phyloP scores from a whole-genome alignment of 2,113 vertebrate genomes.

The Scomber japonicus region DNA sequence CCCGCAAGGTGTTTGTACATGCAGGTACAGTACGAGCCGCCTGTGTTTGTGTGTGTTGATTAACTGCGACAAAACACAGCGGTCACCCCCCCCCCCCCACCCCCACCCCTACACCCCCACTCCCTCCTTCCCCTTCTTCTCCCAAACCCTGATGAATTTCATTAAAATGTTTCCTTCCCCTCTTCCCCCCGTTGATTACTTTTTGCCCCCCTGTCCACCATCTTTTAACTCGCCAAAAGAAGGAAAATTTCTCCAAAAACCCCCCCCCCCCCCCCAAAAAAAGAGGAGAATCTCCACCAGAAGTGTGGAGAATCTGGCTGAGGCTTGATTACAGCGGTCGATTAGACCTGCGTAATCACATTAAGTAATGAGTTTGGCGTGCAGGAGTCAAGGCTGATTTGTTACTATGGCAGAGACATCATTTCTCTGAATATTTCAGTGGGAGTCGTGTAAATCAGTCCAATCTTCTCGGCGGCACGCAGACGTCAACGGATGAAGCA shows the following conservation, averaged over 20 bases:
- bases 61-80: conserved; percentile 21
- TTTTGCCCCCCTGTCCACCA: conserved; percentile 13
- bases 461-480: conserved; percentile 32
- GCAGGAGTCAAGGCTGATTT: conserved; percentile 51
- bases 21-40: neutral
- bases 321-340: conserved; percentile 54
- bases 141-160: conserved; percentile 25
- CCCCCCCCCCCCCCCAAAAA: neutral
- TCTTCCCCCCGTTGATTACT: conserved; percentile 26
- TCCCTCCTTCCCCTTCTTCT: too few relatives aligned
- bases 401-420: conserved; percentile 51
- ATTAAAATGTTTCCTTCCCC: conserved; percentile 41
- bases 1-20: conserved; percentile 39
- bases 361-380: conserved; percentile 63
- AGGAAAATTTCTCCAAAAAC: conserved; percentile 11
- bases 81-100: neutral
- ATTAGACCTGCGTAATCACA: conserved; percentile 60
- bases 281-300: neutral
- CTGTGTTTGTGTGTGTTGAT: conserved; percentile 32
- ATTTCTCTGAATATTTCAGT: conserved; percentile 44
- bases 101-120: neutral
- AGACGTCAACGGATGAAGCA: conserved; percentile 18
- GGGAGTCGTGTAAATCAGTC: conserved; percentile 29
- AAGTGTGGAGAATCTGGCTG: conserved; percentile 36
- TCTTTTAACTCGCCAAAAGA: conserved; percentile 21